phyloP scores from a whole-genome alignment of 2,888 invertebrate species.

The Copidosoma aretas region DNA sequence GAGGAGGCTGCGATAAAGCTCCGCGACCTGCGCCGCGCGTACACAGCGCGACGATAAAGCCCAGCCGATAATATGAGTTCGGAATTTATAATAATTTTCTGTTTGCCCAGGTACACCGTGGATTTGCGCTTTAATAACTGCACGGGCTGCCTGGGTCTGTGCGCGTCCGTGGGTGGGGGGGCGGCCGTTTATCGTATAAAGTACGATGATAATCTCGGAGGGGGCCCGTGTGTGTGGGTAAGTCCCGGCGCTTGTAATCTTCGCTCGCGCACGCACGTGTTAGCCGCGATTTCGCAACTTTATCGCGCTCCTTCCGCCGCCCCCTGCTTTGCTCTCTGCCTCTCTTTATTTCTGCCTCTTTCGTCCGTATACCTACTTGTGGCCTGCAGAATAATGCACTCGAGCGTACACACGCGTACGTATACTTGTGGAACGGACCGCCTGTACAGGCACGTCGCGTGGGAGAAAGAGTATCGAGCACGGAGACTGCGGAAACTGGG shows the following conservation, averaged over 20 bases:
- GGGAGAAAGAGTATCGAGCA: constrained; percentile 43
- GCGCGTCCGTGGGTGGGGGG: constrained; percentile 20
- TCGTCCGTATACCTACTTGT: constrained; percentile 20
- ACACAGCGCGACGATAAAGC: constrained; percentile 24
- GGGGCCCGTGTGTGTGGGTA: too few relatives aligned
- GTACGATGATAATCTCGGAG: constrained; percentile 36
- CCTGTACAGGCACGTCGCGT: constrained; percentile 43
- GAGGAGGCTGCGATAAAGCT: neutral
- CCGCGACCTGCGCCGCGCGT: neutral
- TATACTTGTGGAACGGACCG: too few relatives aligned
- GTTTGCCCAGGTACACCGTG: too few relatives aligned
- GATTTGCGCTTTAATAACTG: constrained; percentile 33
- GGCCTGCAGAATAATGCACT: constrained; percentile 46
- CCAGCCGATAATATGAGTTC: constrained; percentile 27
- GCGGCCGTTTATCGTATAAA: constrained; percentile 34
- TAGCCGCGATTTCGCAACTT: constrained; percentile 44
- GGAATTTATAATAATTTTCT: constrained; percentile 37
- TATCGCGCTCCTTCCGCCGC: constrained; percentile 44
- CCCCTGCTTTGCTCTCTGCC: constrained; percentile 39
- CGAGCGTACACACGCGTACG: constrained; percentile 37
- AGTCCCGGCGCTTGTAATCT: constrained; percentile 30
- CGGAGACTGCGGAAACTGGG: constrained; percentile 22
- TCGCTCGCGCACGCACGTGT: constrained; percentile 16
- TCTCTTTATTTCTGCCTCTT: constrained; percentile 9
- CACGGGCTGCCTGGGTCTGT: neutral